Conservation (phyloP, 2,797 vertebrate genomes). For the Odontamblyopus lacepedii region DNA sequence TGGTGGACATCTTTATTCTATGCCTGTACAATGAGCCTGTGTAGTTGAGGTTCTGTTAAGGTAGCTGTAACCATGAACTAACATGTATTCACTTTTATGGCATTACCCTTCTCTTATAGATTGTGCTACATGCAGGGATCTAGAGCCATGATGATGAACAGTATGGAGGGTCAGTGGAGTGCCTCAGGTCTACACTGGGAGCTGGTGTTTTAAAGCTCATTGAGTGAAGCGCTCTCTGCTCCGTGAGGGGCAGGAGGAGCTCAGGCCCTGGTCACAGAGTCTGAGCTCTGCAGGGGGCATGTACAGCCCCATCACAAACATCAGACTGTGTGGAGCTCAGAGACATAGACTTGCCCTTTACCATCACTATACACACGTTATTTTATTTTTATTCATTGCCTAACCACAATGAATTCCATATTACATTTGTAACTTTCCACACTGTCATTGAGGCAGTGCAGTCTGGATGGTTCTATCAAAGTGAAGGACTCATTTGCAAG, state of each 20-base stretch:
- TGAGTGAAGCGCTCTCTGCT: constrained; percentile 39
- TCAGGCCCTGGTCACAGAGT: constrained; percentile 45
- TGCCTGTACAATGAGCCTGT: too few species aligned
- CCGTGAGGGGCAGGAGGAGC: constrained; percentile 36
- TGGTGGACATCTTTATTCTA: too few species aligned
- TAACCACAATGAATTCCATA: too few species aligned
- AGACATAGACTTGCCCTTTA: constrained; percentile 24
- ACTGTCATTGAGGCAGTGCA: too few species aligned
- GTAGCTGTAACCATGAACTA: too few species aligned
- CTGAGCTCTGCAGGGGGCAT: constrained; percentile 45
- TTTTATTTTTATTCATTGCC: too few species aligned
- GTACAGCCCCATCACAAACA: constrained; percentile 26
- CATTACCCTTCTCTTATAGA: not conserved
- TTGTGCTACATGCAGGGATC: not conserved
- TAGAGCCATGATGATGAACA: constrained; percentile 12
- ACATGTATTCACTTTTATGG: not conserved
- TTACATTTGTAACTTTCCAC: too few species aligned
- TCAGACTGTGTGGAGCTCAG: constrained; percentile 44
- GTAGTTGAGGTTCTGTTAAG: too few species aligned
- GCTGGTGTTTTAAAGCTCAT: constrained; percentile 42
- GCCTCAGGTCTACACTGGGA: constrained; percentile 19
- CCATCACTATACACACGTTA: too few species aligned
- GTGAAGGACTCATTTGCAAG: too few species aligned
- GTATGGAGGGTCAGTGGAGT: not conserved
- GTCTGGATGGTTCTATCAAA: too few species aligned